Evolutionary conservation across 2,797 vertebrate genomes (phyloP).

Genomic region (Microchirus variegatus): DNA sequence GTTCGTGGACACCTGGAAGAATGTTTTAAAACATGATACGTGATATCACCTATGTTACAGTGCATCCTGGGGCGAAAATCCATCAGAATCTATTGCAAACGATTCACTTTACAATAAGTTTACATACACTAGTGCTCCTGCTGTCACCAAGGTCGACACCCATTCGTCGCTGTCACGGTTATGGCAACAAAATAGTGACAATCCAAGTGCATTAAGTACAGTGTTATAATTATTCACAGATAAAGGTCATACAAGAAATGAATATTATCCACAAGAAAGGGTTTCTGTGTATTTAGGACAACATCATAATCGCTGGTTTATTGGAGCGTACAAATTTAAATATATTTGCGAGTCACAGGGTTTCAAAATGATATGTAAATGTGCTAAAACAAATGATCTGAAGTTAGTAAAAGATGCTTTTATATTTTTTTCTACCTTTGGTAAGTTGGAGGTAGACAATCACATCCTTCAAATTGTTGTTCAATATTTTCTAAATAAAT

Average conservation of each 20-base stretch:
- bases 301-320: slow-evolving; percentile 32
- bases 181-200: slow-evolving; percentile 31
- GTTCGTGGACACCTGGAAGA: slow-evolving; percentile 38
- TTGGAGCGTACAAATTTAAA: slow-evolving; percentile 13
- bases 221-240: slow-evolving; percentile 57
- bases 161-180: slow-evolving; percentile 37
- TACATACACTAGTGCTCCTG: slow-evolving; percentile 16
- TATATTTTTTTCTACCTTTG: slow-evolving; percentile 12
- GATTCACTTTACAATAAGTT: slow-evolving; percentile 30
- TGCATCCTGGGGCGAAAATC: slow-evolving; percentile 45
- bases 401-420: slow-evolving; percentile 17
- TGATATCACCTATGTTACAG: slow-evolving; percentile 26
- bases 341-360: slow-evolving; percentile 6
- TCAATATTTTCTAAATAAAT: background rate
- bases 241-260: slow-evolving; percentile 42
- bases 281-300: slow-evolving; percentile 7
- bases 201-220: slow-evolving; percentile 64
- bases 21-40: slow-evolving; percentile 49
- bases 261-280: slow-evolving; percentile 17
- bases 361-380: slow-evolving; percentile 40
- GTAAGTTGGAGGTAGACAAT: slow-evolving; percentile 17
- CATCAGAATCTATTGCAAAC: slow-evolving; percentile 21
- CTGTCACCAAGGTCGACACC: slow-evolving; percentile 33
- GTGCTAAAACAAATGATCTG: slow-evolving; percentile 14
- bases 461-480: slow-evolving; percentile 3